These are phyloP conservation scores for Cottoperca gobio DNA, from an alignment of 2,797 vertebrate genomes.

Conservation along the genomic window DNA sequence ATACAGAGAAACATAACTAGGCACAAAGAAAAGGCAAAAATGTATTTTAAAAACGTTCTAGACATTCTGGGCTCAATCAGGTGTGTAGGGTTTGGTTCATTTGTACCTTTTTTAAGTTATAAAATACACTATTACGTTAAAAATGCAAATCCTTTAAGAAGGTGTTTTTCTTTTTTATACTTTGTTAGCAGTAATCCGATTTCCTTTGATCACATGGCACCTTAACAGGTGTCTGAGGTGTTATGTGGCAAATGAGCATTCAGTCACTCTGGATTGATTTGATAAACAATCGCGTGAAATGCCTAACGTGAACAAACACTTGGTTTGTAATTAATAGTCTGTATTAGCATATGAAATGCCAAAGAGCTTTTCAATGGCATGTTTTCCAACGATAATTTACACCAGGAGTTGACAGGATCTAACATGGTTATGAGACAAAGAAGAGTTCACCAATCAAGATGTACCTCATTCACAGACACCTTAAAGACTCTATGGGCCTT, in stretches of 20 bases:
- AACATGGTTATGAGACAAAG: conserved; percentile 51
- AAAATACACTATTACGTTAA: not conserved
- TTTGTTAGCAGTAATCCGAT: conserved; percentile 30
- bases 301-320: conserved; percentile 68
- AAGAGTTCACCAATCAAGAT: conserved; percentile 41
- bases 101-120: conserved; percentile 3
- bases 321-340: conserved; percentile 70
- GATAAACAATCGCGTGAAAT: conserved; percentile 67
- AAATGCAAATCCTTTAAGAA: not conserved
- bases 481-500: conserved; percentile 47
- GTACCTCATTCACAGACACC: conserved; percentile 50
- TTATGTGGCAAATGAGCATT: conserved; percentile 50
- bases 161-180: not conserved
- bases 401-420: conserved; percentile 45
- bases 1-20: conserved; percentile 81
- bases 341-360: conserved; percentile 78
- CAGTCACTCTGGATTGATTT: conserved; percentile 61
- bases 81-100: not conserved
- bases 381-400: conserved; percentile 58
- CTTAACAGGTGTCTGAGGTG: conserved; percentile 60
- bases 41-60: conserved; percentile 75
- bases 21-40: conserved; percentile 73
- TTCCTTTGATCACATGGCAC: conserved; percentile 55
- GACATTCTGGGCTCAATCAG: conserved; percentile 35
- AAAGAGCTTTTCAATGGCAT: conserved; percentile 60